Base-by-base conservation (phyloP, 2,888 invertebrate species). In the Thymelicus sylvestris region DNA sequence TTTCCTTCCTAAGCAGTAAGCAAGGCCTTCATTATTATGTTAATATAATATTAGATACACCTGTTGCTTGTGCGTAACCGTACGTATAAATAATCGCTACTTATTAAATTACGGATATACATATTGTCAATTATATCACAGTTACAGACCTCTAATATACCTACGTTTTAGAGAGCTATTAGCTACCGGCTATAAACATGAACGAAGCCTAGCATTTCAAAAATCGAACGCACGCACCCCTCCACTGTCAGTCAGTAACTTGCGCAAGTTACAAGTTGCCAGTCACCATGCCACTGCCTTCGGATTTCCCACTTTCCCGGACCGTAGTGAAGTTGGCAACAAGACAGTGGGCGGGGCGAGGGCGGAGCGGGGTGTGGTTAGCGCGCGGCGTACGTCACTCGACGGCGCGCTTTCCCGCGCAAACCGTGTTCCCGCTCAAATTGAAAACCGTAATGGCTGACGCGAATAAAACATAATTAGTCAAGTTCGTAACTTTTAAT, bases 241-340 rank as follows among this genome's bases (percentile, higher is more conserved):
- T 81, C 83, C 83, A 83, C 80, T 81, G 73, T 31, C 13, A 10
- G 8, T 19, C 13, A 39, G 52, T 39, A 48, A 67, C 38, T 67
- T 66, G 48, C 64, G 39, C 48, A 38, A 38, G 38, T 60, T 60
- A 52, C 50, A 31, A 31, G n/a, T 59, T 60, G 61, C 50, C 62
- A 52, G 59, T 61, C 60, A 47, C 65, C 41, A 52, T 19, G n/a
- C 68, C 68, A 64, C 57, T 69, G 69, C 64, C 65, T 64, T 44
- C 69, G 59, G 65, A 84, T 90, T 91, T 91, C 89, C 91, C 90
- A 89, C 90, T 90, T 92, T 91, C 88, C 89, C 85, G 75, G 78
- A 86, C 83, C 82, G 80, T 72, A 72, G 83, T 85, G 91, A 90
- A 91, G 91, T 90, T 84, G 80, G 86, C 82, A 76, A 73, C 86